These are phyloP conservation scores for Ageneiosus marmoratus DNA, from an alignment of 2,113 vertebrate genomes.

Conservation along the genomic window DNA sequence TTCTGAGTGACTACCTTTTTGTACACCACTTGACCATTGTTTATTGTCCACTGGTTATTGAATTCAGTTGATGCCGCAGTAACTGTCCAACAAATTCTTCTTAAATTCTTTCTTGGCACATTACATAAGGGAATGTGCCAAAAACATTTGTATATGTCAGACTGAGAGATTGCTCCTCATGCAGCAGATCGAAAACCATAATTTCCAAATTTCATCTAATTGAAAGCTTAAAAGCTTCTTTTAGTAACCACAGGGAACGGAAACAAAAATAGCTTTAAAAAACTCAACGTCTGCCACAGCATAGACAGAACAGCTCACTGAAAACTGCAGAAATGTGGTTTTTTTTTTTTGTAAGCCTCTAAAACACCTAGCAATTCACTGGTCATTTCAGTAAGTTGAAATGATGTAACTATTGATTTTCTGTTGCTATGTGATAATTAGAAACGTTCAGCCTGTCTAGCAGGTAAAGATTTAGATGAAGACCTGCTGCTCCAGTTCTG, in stretches of 20 bases:
- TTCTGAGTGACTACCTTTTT: neutral
- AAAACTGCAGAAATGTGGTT: neutral
- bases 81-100: neutral
- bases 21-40: conserved; percentile 10
- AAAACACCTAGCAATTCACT: neutral
- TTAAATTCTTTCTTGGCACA: neutral
- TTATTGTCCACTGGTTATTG: neutral
- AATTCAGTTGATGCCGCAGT: neutral
- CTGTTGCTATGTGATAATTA: neutral
- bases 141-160: neutral
- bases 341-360: neutral
- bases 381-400: neutral
- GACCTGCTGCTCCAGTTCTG: conserved; percentile 77
- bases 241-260: neutral
- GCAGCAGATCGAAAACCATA: neutral
- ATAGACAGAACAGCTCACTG: too few species aligned
- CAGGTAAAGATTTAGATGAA: neutral
- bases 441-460: neutral
- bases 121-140: neutral
- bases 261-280: neutral
- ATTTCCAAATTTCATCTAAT: conserved; percentile 5
- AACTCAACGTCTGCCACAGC: neutral
- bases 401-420: conserved; percentile 4
- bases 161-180: neutral
- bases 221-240: neutral